Evolutionary conservation across 2,113 vertebrate genomes (phyloP).

Genomic region (Sander vitreus): DNA sequence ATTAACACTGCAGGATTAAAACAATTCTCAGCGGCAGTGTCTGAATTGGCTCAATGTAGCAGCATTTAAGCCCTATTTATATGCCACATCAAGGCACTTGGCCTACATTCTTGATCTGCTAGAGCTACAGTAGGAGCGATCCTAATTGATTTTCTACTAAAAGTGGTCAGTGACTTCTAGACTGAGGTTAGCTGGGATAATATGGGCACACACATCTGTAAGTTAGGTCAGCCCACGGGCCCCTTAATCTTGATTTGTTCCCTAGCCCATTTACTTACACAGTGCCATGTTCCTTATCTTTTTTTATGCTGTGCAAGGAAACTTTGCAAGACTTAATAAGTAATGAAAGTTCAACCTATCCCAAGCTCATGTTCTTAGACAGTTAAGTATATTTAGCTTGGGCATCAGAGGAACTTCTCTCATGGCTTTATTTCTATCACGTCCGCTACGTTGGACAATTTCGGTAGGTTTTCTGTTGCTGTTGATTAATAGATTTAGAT

Average conservation of each 20-base stretch:
- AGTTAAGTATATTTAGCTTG: constrained; percentile 40
- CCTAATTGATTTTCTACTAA: constrained; percentile 32
- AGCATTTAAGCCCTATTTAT: constrained; percentile 1
- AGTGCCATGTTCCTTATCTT: constrained; percentile 9
- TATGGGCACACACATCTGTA: not conserved
- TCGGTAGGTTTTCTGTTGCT: constrained; percentile 4
- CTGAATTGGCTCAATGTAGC: constrained; percentile 6
- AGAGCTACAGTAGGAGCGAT: not conserved
- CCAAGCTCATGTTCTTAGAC: constrained; percentile 14
- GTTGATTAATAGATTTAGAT: constrained; percentile 32
- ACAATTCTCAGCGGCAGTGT: constrained; percentile 3
- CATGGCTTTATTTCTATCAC: constrained; percentile 12
- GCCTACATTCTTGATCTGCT: not conserved
- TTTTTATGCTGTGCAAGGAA: not conserved
- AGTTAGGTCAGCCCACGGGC: not conserved
- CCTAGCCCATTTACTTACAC: constrained; percentile 4
- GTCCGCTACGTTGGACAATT: not conserved
- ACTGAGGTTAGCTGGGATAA: not conserved
- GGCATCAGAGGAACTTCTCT: not conserved
- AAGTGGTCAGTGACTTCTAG: not conserved
- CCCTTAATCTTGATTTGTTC: constrained; percentile 28
- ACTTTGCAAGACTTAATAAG: constrained; percentile 43
- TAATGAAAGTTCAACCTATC: constrained; percentile 38
- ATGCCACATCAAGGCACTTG: not conserved
- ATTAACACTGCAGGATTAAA: constrained; percentile 6